Conservation (phyloP, 1,140 invertebrate genomes). For the Drosophila nigromelanica region DNA sequence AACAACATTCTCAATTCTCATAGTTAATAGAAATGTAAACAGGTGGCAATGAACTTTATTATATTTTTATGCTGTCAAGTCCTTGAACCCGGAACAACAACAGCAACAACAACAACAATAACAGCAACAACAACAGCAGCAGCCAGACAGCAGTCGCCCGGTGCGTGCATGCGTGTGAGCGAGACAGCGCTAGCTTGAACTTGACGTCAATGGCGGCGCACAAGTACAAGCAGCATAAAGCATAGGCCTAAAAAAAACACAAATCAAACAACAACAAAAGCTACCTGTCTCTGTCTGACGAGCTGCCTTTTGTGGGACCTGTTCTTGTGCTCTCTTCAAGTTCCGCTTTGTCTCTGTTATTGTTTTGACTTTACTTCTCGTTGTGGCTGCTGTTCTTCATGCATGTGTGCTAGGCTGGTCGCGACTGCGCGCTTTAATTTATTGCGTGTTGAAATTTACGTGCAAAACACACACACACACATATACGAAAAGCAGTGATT, state of each 20-base stretch:
- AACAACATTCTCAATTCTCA: conserved; percentile 48
- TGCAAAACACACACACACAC: neutral
- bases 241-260: conserved; percentile 38
- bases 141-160: neutral
- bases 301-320: conserved; percentile 12
- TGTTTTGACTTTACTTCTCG: conserved; percentile 17
- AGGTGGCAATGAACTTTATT: conserved; percentile 80
- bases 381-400: conserved; percentile 5
- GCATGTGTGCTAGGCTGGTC: conserved; percentile 14
- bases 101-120: conserved; percentile 38
- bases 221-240: conserved; percentile 26
- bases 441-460: conserved; percentile 57
- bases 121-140: conserved; percentile 25
- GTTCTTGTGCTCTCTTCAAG: conserved; percentile 39
- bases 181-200: conserved; percentile 53
- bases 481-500: conserved; percentile 4
- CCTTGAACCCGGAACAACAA: conserved; percentile 72
- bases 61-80: conserved; percentile 69
- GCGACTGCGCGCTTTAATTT: conserved; percentile 64
- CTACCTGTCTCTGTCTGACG: conserved; percentile 28
- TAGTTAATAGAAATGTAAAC: conserved; percentile 69
- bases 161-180: conserved; percentile 5
- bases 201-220: conserved; percentile 67
- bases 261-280: conserved; percentile 5
- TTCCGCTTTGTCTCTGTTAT: conserved; percentile 49